These are phyloP conservation scores for Holothuria leucospilota DNA, from an alignment of 53 echinoderm and acorn worm genomes.

Conservation along the genomic window DNA sequence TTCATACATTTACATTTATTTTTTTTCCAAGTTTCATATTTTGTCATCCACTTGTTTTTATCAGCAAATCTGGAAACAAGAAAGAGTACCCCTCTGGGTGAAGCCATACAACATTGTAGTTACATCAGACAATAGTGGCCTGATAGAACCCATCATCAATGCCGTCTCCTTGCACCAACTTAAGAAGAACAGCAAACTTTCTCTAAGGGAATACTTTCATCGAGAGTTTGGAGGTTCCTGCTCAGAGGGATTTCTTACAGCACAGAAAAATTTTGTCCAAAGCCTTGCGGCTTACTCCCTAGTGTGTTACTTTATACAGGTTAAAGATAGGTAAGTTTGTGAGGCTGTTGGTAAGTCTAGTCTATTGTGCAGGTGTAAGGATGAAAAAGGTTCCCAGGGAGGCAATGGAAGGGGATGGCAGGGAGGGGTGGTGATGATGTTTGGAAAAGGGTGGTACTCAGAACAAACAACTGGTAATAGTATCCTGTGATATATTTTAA, in stretches of 20 bases:
- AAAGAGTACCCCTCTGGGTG: constrained; percentile 94
- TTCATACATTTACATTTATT: too few species aligned
- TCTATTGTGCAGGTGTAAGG: not conserved
- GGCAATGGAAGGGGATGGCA: too few species aligned
- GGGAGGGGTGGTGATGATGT: too few species aligned
- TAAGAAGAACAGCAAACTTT: constrained; percentile 98
- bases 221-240: constrained; percentile 92
- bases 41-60: too few species aligned
- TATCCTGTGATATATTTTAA: too few species aligned
- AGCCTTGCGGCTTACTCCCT: constrained; percentile 96
- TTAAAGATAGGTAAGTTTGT: constrained; percentile 89
- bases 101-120: constrained; percentile 95
- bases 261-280: constrained; percentile 99
- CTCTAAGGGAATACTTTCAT: constrained; percentile 89
- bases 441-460: too few species aligned
- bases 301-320: constrained; percentile 94
- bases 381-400: not conserved
- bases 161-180: constrained; percentile 97
- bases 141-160: constrained; percentile 98
- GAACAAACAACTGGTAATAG: too few species aligned
- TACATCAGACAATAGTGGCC: constrained; percentile 94
- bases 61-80: constrained; percentile 92
- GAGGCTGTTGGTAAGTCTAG: not conserved
- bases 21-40: too few species aligned
- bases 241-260: constrained; percentile 90